Evolutionary conservation across 2,113 vertebrate species (phyloP), one percentile per base, ranked within the genome.

Genomic region (Halichoerus grypus): DNA sequence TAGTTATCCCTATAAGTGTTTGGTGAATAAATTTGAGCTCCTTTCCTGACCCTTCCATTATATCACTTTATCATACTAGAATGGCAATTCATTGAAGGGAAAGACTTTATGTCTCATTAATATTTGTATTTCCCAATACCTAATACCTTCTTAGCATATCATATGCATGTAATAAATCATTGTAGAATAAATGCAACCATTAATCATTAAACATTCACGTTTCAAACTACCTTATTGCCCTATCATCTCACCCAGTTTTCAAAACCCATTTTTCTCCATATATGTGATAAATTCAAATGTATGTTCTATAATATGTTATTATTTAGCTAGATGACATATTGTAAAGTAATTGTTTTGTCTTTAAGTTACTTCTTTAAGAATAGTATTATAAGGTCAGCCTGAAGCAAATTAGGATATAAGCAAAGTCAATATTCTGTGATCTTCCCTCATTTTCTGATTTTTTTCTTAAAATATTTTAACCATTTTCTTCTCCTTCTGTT

Each of bases 151-250:
- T 65, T 80, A 42, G 9, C 46, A 88, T 46, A 83, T 82, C 21
- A 95, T 11, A 74, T 8, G 21, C 57, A 91, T 87, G 51, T 87
- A 81, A 96, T 83, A 77, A 67, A 79, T 91, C 61, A 28, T 92
- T 79, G 13, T 61, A 88, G n/a, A 96, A 33, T 91, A 96, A 89
- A 89, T 93, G 33, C 3, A 86, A 77, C 9, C 36, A 90, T 83
- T 94, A 77, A 13, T 49, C 39, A 93, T 93, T 95, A 94, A 94
- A 94, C 39, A 94, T 96, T 87, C 36, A 80, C 36, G 94, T 51
- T 71, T 5, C 36, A 87, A 88, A 80, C 33, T 69, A 95, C 9
- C 28, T 86, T 89, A 81, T 88, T 93, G 36, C 8, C 36, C n/a
- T 85, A 49, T 39, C 9, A 92, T 94, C 65, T 55, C 69, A 4